Evolutionary conservation across 1,140 invertebrate species (phyloP).

Genomic region (Orius insidiosus): DNA sequence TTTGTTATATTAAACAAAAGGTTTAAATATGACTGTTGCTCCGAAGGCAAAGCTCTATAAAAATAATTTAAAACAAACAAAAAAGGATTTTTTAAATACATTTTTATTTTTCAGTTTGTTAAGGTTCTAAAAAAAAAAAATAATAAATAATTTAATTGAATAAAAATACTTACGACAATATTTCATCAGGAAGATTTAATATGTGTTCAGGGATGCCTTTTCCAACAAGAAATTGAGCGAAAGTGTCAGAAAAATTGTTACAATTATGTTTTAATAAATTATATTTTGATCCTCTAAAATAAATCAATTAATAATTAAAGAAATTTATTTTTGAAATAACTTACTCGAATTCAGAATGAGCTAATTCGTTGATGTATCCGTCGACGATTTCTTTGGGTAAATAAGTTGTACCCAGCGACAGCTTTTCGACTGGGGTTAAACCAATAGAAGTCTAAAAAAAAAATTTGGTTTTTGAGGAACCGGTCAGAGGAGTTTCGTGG

Average conservation of each 20-base stretch:
- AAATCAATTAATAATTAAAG: conserved; percentile 12
- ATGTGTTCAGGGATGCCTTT: conserved; percentile 69
- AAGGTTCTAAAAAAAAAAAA: conserved; percentile 29
- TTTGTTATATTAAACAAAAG: conserved; percentile 25
- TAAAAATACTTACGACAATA: conserved; percentile 42
- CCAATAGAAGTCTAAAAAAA: conserved; percentile 23
- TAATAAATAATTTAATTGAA: conserved; percentile 3
- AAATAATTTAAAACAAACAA: too few relatives aligned
- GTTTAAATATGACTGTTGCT: conserved; percentile 16
- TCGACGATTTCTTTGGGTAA: conserved; percentile 65
- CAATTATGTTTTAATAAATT: conserved; percentile 75
- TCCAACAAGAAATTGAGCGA: conserved; percentile 71
- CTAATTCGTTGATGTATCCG: conserved; percentile 66
- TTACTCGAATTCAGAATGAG: conserved; percentile 50
- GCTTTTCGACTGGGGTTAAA: conserved; percentile 48
- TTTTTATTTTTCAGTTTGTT: conserved; percentile 31
- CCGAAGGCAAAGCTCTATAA: too few relatives aligned
- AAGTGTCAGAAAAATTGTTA: conserved; percentile 74
- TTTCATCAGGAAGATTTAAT: conserved; percentile 59
- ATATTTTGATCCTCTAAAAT: conserved; percentile 50
- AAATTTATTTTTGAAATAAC: conserved; percentile 21
- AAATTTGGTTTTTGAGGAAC: not conserved
- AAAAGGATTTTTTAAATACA: too few relatives aligned
- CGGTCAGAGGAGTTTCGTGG: not conserved
- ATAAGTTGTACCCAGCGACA: conserved; percentile 60